Conservation (phyloP, 2,888 invertebrate species). For the Meiosimyza decipiens region DNA sequence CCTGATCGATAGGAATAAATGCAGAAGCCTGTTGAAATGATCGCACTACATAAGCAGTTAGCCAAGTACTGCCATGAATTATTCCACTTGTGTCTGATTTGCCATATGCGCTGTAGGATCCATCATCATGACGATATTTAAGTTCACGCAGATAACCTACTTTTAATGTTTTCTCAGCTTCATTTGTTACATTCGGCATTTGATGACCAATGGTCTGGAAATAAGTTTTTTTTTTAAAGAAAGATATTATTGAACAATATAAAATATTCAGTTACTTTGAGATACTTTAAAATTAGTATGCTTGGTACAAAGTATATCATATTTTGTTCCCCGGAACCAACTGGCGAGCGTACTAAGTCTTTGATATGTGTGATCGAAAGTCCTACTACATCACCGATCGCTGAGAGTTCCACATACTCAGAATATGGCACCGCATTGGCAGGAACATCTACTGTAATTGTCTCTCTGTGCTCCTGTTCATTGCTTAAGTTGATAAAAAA, state of each 20-base stretch:
- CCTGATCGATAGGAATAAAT: too few species aligned
- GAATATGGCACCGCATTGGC: constrained; percentile 70
- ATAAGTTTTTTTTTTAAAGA: too few species aligned
- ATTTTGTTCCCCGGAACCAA: constrained; percentile 78
- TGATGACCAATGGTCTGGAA: constrained; percentile 73
- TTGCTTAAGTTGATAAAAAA: too few species aligned
- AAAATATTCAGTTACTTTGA: constrained; percentile 68
- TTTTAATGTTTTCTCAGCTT: constrained; percentile 63
- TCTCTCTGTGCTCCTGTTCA: too few species aligned
- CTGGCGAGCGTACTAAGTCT: constrained; percentile 71
- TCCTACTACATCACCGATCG: constrained; percentile 71
- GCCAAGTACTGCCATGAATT: too few species aligned
- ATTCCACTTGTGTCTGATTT: too few species aligned
- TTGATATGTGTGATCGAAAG: constrained; percentile 54
- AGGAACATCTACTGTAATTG: constrained; percentile 67
- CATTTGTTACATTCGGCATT: constrained; percentile 73
- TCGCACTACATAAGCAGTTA: too few species aligned
- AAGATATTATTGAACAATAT: neutral
- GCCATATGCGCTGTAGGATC: constrained; percentile 78
- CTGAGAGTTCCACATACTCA: constrained; percentile 69
- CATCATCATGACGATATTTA: constrained; percentile 76
- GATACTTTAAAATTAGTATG: constrained; percentile 72
- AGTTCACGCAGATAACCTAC: constrained; percentile 80
- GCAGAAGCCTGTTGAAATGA: too few species aligned
- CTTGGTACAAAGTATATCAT: constrained; percentile 76